Conservation (phyloP, 2,113 vertebrate genomes). For the Microtus oregoni region DNA sequence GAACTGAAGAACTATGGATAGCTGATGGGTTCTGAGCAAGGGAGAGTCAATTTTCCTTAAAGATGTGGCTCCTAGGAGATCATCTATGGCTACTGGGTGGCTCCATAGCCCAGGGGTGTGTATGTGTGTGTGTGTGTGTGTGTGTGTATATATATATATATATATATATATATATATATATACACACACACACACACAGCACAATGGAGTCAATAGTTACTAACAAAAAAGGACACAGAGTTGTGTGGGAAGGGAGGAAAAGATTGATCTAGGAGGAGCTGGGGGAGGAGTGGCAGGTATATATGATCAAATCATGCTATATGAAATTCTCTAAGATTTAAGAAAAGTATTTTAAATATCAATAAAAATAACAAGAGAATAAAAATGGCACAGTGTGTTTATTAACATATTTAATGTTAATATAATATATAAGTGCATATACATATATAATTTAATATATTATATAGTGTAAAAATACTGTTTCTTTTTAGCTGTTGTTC, state of each 20-base stretch:
- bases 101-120: background rate
- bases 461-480: background rate
- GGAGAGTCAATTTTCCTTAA: background rate
- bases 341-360: background rate
- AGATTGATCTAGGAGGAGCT: background rate
- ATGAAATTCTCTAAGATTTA: background rate
- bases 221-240: background rate
- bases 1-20: background rate
- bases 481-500: background rate
- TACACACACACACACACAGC: background rate
- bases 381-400: background rate
- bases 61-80: background rate
- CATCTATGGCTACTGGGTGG: background rate
- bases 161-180: background rate
- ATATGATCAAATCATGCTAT: background rate
- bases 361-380: background rate
- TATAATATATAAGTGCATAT: background rate
- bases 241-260: background rate
- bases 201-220: background rate
- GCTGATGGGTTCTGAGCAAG: background rate
- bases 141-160: too few relatives aligned
- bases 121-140: too few relatives aligned
- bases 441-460: background rate
- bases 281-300: background rate
- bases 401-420: background rate